Base-by-base conservation (phyloP, 2,113 vertebrate genomes). In the Gadus chalcogrammus region DNA sequence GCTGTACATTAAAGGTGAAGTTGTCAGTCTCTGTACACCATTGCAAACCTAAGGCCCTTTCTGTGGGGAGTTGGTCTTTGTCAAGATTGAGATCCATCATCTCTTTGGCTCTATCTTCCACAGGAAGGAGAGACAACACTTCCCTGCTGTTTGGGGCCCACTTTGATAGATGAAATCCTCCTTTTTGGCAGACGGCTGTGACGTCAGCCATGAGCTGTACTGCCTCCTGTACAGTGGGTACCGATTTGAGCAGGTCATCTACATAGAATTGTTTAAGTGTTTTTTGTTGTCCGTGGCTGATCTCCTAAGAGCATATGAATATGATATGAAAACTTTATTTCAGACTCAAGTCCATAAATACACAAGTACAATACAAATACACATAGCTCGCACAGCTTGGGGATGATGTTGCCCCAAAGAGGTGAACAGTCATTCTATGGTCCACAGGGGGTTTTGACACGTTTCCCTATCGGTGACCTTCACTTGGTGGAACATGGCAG, bases 401-500 rank as follows among this genome's bases (percentile, higher is more conserved):
- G 20, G 20, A 20, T 20, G 20, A 20, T 20, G 20, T 20, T 20
- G 20, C 20, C 20, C 20, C 20, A 20, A 20, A 20, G 20, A 20
- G 20, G 20, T 20, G 20, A 20, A 20, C 20, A 20, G 20, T 20
- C 20, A 20, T 20, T 20, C 20, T 20, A 20, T 20, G 20, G 20
- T 20, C 20, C 20, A 20, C 20, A 20, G 20, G 20, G 20, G 20
- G 20, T 20, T 20, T 20, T 20, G 20, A 20, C 20, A 20, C 20
- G 1, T 20, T 20, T 20, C 20, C 20, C 20, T 20, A 20, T 9
- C n/a, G 9, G 71, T 9, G 0, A 74, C 72, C 17, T 53, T 52
- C 1, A 81, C 67, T 16, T 77, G 78, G 27, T 73, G 42, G 8
- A 70, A 77, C 79, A 78, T 77, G 5, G 65, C 48, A n/a, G 16